Evolutionary conservation across 1,140 invertebrate species (phyloP).

Genomic region (Euura lappo): DNA sequence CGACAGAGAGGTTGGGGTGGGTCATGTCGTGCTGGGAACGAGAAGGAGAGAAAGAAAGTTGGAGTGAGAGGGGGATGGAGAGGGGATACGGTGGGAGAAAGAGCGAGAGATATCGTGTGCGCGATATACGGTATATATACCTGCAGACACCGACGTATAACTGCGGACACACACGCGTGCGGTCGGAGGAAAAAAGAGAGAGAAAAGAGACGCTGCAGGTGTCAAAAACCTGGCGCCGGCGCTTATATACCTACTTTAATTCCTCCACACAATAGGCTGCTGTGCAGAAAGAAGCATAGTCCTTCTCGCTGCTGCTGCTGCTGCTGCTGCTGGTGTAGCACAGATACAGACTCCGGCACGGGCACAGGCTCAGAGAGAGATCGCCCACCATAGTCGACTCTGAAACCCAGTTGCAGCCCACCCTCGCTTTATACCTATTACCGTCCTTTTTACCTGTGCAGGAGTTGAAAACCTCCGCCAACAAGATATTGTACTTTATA

Average conservation of each 20-base stretch:
- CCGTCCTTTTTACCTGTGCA: too few species aligned
- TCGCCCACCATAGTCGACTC: too few species aligned
- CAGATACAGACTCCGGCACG: too few species aligned
- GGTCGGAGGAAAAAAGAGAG: conserved; percentile 16
- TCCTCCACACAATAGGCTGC: conserved; percentile 11
- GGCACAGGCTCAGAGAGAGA: too few species aligned
- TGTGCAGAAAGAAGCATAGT: too few species aligned
- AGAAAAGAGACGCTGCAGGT: conserved; percentile 18
- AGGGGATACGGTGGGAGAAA: conserved; percentile 13
- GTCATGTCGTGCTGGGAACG: conserved; percentile 18
- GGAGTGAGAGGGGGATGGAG: conserved; percentile 21
- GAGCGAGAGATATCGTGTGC: neutral
- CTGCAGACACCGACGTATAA: neutral
- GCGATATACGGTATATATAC: neutral
- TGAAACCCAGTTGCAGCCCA: too few species aligned
- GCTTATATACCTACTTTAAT: conserved; percentile 13
- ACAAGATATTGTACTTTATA: too few species aligned
- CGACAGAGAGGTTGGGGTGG: conserved; percentile 1
- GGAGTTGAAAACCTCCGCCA: too few species aligned
- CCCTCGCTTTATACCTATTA: too few species aligned
- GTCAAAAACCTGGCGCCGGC: conserved; percentile 39
- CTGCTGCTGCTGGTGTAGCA: too few species aligned
- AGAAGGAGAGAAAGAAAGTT: conserved; percentile 7
- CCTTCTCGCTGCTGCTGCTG: too few species aligned
- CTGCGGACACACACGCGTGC: neutral